Evolutionary conservation across 2,888 invertebrate species (phyloP).

Genomic region (Anorthoa munda): DNA sequence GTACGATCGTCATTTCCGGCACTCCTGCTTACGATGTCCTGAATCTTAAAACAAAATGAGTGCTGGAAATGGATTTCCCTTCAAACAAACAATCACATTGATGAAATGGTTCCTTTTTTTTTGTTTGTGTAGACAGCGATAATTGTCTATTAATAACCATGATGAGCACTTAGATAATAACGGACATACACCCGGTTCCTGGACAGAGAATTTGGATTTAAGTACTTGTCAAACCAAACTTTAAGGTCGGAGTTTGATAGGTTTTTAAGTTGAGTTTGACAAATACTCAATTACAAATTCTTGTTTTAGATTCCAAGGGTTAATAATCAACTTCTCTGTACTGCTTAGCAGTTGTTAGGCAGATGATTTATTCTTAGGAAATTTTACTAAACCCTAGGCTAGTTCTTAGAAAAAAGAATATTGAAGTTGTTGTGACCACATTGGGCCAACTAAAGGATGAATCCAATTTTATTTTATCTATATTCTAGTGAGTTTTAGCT

Average conservation of each 20-base stretch:
- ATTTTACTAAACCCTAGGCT: too few relatives aligned
- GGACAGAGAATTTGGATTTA: too few relatives aligned
- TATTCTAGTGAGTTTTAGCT: neutral
- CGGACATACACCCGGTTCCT: neutral
- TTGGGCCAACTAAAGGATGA: neutral
- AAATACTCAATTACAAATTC: too few relatives aligned
- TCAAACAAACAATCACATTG: neutral
- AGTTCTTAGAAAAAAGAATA: too few relatives aligned
- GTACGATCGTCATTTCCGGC: neutral
- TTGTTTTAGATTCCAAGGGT: too few relatives aligned
- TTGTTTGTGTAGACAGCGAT: neutral
- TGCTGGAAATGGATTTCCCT: neutral
- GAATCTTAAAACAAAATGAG: neutral
- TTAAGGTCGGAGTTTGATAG: too few relatives aligned
- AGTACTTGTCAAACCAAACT: too few relatives aligned
- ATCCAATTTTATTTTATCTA: slow-evolving; percentile 20
- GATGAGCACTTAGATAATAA: too few relatives aligned
- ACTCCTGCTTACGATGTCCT: neutral
- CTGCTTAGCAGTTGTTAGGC: too few relatives aligned
- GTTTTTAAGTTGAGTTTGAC: too few relatives aligned
- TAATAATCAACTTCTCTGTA: too few relatives aligned
- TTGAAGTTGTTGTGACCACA: neutral
- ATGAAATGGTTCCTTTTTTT: slow-evolving; percentile 13
- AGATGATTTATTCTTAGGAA: too few relatives aligned
- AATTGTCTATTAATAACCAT: slow-evolving; percentile 5